These are phyloP conservation scores for Sebastes ruberrimus DNA, from an alignment of 2,797 vertebrate genomes.

Conservation along the genomic window DNA sequence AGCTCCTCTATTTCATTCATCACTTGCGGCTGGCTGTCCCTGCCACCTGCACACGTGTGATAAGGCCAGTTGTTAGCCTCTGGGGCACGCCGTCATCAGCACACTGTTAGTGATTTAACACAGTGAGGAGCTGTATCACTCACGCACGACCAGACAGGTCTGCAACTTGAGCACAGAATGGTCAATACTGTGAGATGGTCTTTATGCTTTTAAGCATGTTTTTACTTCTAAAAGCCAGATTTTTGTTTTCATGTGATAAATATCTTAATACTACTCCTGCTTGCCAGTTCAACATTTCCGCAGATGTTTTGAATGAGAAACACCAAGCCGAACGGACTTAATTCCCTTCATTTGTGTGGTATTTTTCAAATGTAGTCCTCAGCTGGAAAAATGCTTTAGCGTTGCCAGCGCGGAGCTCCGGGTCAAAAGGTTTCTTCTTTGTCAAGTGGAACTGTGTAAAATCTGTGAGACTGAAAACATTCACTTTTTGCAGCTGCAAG, in stretches of 20 bases:
- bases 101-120: slow-evolving; percentile 34
- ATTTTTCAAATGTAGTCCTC: slow-evolving; percentile 60
- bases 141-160: neutral
- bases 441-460: slow-evolving; percentile 53
- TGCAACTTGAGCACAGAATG: neutral
- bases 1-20: slow-evolving; percentile 33
- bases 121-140: neutral
- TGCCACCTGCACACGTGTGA: slow-evolving; percentile 58
- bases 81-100: slow-evolving; percentile 4
- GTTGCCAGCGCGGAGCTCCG: slow-evolving; percentile 50
- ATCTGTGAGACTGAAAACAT: slow-evolving; percentile 41
- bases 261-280: neutral
- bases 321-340: slow-evolving; percentile 37
- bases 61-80: slow-evolving; percentile 51
- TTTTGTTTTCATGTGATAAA: slow-evolving; percentile 9
- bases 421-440: slow-evolving; percentile 67
- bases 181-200: neutral
- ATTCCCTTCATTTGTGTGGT: slow-evolving; percentile 65
- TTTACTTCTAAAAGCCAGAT: neutral
- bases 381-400: slow-evolving; percentile 64
- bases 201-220: neutral
- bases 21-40: slow-evolving; percentile 39
- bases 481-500: slow-evolving; percentile 45
- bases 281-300: slow-evolving; percentile 40
- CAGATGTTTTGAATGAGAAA: slow-evolving; percentile 69